These are phyloP conservation scores for Urechis unicinctus DNA, from an alignment of 2,888 invertebrate species.

Conservation along the genomic window DNA sequence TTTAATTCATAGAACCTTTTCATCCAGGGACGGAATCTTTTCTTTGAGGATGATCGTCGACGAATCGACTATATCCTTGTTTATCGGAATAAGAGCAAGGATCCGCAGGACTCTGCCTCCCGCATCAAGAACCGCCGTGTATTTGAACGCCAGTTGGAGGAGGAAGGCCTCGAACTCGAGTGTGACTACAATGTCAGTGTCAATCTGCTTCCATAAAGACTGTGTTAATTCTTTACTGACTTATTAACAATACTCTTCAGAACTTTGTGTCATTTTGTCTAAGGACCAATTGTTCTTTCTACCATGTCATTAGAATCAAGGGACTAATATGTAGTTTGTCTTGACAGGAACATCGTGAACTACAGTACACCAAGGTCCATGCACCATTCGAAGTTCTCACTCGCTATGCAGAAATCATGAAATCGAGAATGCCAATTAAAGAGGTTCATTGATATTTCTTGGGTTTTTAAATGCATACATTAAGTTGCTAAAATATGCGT, in stretches of 20 bases:
- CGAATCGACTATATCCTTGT: conserved; percentile 84
- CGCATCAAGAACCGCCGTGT: conserved; percentile 16
- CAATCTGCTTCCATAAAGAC: neutral
- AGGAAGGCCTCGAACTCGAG: conserved; percentile 37
- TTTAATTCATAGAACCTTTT: neutral
- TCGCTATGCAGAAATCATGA: conserved; percentile 84
- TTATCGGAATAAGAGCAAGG: conserved; percentile 42
- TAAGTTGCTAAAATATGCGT: too few species aligned
- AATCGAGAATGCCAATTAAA: conserved; percentile 89
- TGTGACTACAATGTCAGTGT: conserved; percentile 17
- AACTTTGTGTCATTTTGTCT: neutral
- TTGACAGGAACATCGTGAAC: conserved; percentile 57
- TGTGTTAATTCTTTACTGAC: neutral
- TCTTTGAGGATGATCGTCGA: conserved; percentile 52
- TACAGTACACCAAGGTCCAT: conserved; percentile 82
- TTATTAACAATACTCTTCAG: neutral
- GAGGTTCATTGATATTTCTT: conserved; percentile 56
- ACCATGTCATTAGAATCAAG: neutral
- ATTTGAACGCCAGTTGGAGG: conserved; percentile 29
- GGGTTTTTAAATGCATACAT: too few species aligned
- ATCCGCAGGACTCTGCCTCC: neutral
- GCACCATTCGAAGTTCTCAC: conserved; percentile 75
- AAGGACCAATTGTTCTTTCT: neutral
- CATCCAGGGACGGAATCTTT: conserved; percentile 37
- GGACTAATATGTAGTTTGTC: neutral